These are phyloP conservation scores for Andrena minutula DNA, from an alignment of 2,888 invertebrate genomes.

Conservation along the genomic window DNA sequence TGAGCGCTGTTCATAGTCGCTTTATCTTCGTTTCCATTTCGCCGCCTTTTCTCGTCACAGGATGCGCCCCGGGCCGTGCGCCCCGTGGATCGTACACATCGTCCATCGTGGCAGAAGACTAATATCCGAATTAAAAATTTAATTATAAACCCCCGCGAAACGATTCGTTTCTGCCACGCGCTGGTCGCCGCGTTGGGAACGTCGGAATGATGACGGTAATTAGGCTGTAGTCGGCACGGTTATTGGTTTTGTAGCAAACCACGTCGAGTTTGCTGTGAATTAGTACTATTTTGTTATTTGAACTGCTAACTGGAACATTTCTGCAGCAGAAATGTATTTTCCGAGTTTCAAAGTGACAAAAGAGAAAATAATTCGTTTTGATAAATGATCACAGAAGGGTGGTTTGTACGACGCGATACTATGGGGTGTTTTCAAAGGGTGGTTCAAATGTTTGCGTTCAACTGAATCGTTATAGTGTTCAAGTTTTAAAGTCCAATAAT, in stretches of 20 bases:
- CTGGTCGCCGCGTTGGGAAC: not conserved
- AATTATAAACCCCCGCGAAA: slow-evolving; percentile 54
- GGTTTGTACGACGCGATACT: too few relatives aligned
- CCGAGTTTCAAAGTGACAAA: too few relatives aligned
- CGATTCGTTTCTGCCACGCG: slow-evolving; percentile 28
- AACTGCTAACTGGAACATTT: too few relatives aligned
- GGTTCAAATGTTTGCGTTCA: too few relatives aligned
- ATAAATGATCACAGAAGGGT: too few relatives aligned
- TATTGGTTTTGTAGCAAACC: not conserved
- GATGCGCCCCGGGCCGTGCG: not conserved
- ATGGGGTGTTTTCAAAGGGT: too few relatives aligned
- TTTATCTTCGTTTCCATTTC: slow-evolving; percentile 61
- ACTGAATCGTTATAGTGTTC: too few relatives aligned
- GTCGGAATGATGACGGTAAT: slow-evolving; percentile 25
- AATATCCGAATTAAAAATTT: slow-evolving; percentile 68
- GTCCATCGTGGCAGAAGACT: slow-evolving; percentile 52
- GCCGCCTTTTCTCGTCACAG: slow-evolving; percentile 33
- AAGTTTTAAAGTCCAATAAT: too few relatives aligned
- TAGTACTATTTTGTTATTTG: not conserved
- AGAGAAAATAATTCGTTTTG: too few relatives aligned
- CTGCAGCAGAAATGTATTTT: too few relatives aligned
- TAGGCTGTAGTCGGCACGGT: not conserved
- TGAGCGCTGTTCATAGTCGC: slow-evolving; percentile 6
- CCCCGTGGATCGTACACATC: slow-evolving; percentile 40
- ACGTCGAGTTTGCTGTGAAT: not conserved